Evolutionary conservation across 1,140 invertebrate genomes (phyloP), one percentile per base, ranked within the genome.

Genomic region (Drosophila tropicalis): DNA sequence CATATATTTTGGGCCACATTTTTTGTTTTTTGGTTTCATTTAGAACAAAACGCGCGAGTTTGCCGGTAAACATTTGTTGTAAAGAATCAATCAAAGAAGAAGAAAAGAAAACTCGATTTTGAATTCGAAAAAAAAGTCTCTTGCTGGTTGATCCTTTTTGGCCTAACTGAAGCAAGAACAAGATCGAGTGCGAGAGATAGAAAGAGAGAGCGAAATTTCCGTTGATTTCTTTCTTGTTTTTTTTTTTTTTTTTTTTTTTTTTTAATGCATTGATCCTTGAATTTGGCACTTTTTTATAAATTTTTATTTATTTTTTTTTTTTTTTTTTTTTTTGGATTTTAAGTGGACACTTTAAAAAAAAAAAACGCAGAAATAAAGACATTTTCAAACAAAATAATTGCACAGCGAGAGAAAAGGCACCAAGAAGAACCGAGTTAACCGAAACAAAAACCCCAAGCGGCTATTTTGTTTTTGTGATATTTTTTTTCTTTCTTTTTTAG

Each of bases 311-410:
- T n/a, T 57, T 57, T 60, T 10, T n/a, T n/a, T n/a, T 25, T 57
- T 40, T 17, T 19, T 41, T 51, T 57, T 61, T 10, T n/a, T 57
- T 57, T 60, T 10, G 22, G 40, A 62, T 60, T 17, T 75, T 39
- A 1, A 19, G 64, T 67, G 72, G 32, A 17, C 73, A 79, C 74
- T 70, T 72, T 39, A 77, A 79, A 79, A 79, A 77, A 79, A 79
- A 79, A 79, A 79, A 79, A 65, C 51, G 17, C 17, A 76, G 17
- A 9, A 51, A 34, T 19, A 58, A 55, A 47, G 64, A 67, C 12
- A 51, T 51, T 51, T 40, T 51, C n/a, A 34, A 56, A 62, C 55
- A 60, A 44, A 57, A 12, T 29, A 51, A 73, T 62, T 62, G 19
- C 40, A 62, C 40, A 25, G 40, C 39, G 70, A 61, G 51, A 72